Evolutionary conservation across 1,140 invertebrate species (phyloP), one percentile per base, ranked within the genome.

Genomic region (Sarcophaga peregrina): DNA sequence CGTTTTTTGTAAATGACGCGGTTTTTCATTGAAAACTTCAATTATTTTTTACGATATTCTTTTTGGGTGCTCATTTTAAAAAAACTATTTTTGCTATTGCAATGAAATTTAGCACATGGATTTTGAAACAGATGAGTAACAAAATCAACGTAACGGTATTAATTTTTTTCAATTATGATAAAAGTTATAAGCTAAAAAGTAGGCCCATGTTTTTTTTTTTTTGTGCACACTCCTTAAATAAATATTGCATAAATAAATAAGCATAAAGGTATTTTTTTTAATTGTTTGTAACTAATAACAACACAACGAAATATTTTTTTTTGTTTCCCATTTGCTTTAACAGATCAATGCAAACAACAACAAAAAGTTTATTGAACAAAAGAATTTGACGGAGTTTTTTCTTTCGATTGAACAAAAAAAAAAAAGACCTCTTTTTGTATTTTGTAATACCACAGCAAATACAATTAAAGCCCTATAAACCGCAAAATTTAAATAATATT

Each of bases 401-500:
- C n/a, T 58, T 58, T 1, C 7, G 15, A 13, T 58, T 15, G 7
- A 58, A 58, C 0, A 13, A 58, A 37, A 37, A 37, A 37, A 37
- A 37, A 37, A 37, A 37, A 37, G n/a, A n/a, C n/a, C n/a, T 37
- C 25, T n/a, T 37, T 37, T 58, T 58, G 54, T 58, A 58, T 58
- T 37, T 4, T 58, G 54, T 58, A 58, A 47, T 76, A 76, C 45
- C 74, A n/a, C 45, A 47, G n/a, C 74, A 76, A 25, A 76, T 76
- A n/a, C 74, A 48, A 46, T 76, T 48, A 48, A 76, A 76, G 74
- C 74, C 46, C 8, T 46, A 48, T 48, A 76, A 76, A 76, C 74
- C 74, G 46, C 74, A 58, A 58, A 58, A n/a, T 58, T 58, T 58
- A 58, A 58, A 58, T 58, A 58, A 58, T 58, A 58, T 58, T 58